Evolutionary conservation across 2,797 vertebrate genomes (phyloP).

Genomic region (Bovichtus diacanthus): DNA sequence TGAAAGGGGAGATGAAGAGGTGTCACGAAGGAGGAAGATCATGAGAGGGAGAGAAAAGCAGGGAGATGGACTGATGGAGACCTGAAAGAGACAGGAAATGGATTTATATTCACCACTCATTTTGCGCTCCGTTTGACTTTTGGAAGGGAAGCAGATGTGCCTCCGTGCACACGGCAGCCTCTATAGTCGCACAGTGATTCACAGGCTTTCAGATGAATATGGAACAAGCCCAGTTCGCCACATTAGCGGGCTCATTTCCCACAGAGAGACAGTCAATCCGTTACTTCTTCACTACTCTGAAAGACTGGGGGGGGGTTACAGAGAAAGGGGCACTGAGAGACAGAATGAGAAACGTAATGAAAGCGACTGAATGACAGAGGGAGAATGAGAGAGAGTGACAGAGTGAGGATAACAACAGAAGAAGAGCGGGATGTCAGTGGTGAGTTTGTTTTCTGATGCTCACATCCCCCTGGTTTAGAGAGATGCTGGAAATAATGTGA

Average conservation of each 20-base stretch:
- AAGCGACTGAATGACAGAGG: conserved; percentile 25
- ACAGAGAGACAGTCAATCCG: conserved; percentile 70
- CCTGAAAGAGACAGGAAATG: conserved; percentile 74
- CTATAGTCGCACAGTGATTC: conserved; percentile 59
- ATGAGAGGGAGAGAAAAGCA: conserved; percentile 39
- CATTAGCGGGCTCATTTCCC: conserved; percentile 81
- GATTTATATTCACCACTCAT: conserved; percentile 72
- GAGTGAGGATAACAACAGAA: conserved; percentile 28
- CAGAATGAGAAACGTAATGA: conserved; percentile 47
- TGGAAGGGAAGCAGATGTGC: conserved; percentile 63
- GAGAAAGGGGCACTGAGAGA: conserved; percentile 5
- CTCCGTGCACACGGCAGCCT: conserved; percentile 53
- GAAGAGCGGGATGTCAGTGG: conserved; percentile 15
- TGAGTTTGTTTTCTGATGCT: conserved; percentile 40
- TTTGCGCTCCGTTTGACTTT: conserved; percentile 74
- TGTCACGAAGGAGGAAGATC: conserved; percentile 47
- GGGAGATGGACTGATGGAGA: conserved; percentile 69
- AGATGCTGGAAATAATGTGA: conserved; percentile 43
- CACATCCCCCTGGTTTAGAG: conserved; percentile 26
- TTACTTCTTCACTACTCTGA: conserved; percentile 60
- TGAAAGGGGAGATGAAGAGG: conserved; percentile 57
- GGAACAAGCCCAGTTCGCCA: conserved; percentile 74
- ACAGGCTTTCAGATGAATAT: conserved; percentile 76
- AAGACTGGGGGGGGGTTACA: conserved; percentile 21
- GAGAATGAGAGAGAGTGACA: conserved; percentile 29